Evolutionary conservation across 2,888 invertebrate genomes (phyloP).

Genomic region (Eupithecia pulchellata): DNA sequence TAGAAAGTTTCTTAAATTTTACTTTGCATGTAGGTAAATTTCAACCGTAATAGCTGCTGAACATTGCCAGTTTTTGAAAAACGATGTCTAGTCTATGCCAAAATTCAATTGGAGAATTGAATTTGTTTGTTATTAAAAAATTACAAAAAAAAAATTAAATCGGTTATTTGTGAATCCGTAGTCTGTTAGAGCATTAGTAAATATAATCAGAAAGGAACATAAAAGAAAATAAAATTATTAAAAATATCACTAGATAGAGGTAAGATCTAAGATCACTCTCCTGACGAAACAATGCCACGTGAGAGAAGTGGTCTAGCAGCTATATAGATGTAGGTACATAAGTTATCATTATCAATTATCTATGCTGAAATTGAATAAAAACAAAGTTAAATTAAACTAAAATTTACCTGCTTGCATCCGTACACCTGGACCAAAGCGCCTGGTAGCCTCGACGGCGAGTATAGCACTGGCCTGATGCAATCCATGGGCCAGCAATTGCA

Average conservation of each 20-base stretch:
- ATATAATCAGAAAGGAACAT: too few relatives aligned
- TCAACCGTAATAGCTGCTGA: background rate
- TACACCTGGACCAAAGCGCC: constrained; percentile 86
- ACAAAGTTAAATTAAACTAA: background rate
- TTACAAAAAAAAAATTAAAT: too few relatives aligned
- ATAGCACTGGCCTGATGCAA: constrained; percentile 89
- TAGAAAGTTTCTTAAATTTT: background rate
- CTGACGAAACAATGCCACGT: too few relatives aligned
- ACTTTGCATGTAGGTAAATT: background rate
- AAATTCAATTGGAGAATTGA: background rate
- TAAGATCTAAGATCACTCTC: too few relatives aligned
- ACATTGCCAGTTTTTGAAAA: background rate
- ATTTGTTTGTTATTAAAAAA: too few relatives aligned
- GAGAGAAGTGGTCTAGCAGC: too few relatives aligned
- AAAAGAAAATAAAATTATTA: too few relatives aligned
- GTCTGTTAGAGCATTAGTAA: too few relatives aligned
- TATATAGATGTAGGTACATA: too few relatives aligned
- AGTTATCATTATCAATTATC: too few relatives aligned
- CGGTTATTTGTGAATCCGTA: too few relatives aligned
- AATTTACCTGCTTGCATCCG: constrained; percentile 88
- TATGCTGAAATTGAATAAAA: background rate
- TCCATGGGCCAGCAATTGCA: constrained; percentile 91
- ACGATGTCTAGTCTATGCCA: background rate
- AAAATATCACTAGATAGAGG: too few relatives aligned
- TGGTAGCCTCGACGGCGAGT: constrained; percentile 84